Base-by-base conservation (phyloP, 2,888 invertebrate species). In the Chironomus tentans region DNA sequence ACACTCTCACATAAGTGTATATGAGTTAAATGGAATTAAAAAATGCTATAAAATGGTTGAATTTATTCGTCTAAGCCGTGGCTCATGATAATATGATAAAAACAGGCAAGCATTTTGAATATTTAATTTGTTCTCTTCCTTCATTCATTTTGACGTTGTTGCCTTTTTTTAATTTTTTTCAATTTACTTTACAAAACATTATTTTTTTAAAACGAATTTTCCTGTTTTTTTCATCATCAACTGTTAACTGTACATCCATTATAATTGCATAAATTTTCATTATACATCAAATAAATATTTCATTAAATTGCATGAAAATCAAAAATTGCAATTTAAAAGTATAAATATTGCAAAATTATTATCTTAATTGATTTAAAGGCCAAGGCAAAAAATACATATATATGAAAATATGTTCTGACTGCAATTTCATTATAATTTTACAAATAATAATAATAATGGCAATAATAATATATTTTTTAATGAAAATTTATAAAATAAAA, bases 21-120 rank as follows among this genome's bases (percentile, higher is more conserved):
- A 50, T 71, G 71, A 73, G 73, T 65, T 62, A 75, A 75, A 75
- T 75, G 65, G 65, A 75, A 68, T 65, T 75, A 75, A 75, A 73
- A 75, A 46, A 48, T 46, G 62, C 62, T 62, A 75, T 75, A 75
- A 68, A 75, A 75, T 68, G 65, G 74, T 65, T 15, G 62, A 75
- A 68, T 75, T 75, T 75, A 75, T 75, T 65, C 68, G 68, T 65
- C 68, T 68, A 75, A 75, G 68, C 24, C 74, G 68, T 75, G 74
- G 74, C 22, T 65, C 24, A 47, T 48, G 74, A 75, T 75, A 68
- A 68, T 22, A 75, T 75, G 65, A 75, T 75, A 75, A 75, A 68
- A 46, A 62, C 56, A 73, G 56, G 56, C 56, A 22, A 75, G 46
- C 68, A 75, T 75, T 75, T 68, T 75, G 68, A 75, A 73, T 73